Evolutionary conservation across 1,140 invertebrate species (phyloP), one percentile per base, ranked within the genome.

Genomic region (Bombus cullumanus): DNA sequence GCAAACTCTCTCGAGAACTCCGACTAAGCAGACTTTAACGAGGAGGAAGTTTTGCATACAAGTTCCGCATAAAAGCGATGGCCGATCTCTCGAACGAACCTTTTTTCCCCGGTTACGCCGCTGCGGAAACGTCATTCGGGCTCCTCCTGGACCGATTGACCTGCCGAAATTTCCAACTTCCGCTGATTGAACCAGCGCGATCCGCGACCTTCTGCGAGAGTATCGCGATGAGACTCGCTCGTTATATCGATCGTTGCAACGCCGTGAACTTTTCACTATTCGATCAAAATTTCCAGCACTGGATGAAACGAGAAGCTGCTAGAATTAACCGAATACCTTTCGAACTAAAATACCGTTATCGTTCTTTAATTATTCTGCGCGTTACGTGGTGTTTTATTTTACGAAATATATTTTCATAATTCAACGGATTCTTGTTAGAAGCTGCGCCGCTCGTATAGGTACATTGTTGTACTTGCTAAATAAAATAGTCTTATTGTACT

Each of bases 11-110:
- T 62, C 57, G 78, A 87, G 81, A 57, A 47, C 79, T 72, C 41
- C 83, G 31, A 37, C 78, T 47, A 34, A 82, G 57, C 68, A 37
- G 82, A 87, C 82, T 89, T 87, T 85, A 89, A 85, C 81, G 75
- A 89, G 86, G 68, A 80, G 81, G 72, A 90, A 89, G 78, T 90
- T 90, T 85, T 31, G 78, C 53, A 69, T 79, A 9, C 66, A 85
- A 87, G 82, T 89, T 89, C 39, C 22, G 12, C 18, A 31, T 43
- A 68, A 75, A 83, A 81, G n/a, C 34, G 59, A 3, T 31, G 62
- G 15, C 62, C n/a, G 71, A 22, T 80, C 31, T 13, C 8, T 1
- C 31, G 57, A 34, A 31, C 15, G 43, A 57, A 28, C 5, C 13
- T 39, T 74, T 81, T 81, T 85, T 53, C 15, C 22, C 10, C 69